phyloP scores from a whole-genome alignment of 1,140 invertebrate genomes.

The Atta texana region DNA sequence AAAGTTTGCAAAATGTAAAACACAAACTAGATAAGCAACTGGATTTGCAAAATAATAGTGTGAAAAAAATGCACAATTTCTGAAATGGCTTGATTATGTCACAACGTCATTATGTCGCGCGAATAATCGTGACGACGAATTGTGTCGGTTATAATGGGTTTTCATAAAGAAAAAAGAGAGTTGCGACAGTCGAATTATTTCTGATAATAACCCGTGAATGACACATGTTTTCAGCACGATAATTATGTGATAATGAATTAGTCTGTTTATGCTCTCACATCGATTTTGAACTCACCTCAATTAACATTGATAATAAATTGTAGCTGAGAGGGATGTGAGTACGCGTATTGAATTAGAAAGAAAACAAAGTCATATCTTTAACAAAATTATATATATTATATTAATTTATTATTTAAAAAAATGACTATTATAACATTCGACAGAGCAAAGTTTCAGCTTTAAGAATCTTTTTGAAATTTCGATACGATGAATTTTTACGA shows the following conservation, averaged over 20 bases:
- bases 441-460: too few species aligned
- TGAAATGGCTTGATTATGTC: neutral
- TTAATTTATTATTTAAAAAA: too few species aligned
- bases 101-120: neutral
- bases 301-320: neutral
- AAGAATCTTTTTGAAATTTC: too few species aligned
- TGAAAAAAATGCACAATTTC: conserved; percentile 6
- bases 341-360: neutral
- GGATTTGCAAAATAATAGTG: conserved; percentile 3
- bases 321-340: neutral
- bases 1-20: neutral
- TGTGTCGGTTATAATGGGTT: neutral
- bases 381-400: too few species aligned
- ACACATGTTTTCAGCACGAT: conserved; percentile 13
- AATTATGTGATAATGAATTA: conserved; percentile 39
- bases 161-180: neutral
- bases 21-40: too few species aligned
- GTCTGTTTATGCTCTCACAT: neutral
- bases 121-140: conserved; percentile 10
- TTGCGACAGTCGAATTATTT: conserved; percentile 14
- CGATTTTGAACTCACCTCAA: neutral
- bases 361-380: too few species aligned
- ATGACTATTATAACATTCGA: too few species aligned
- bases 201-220: conserved; percentile 12
- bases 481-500: too few species aligned